These are phyloP conservation scores for Poecilus cupreus DNA, from an alignment of 2,888 invertebrate species.

Conservation along the genomic window DNA sequence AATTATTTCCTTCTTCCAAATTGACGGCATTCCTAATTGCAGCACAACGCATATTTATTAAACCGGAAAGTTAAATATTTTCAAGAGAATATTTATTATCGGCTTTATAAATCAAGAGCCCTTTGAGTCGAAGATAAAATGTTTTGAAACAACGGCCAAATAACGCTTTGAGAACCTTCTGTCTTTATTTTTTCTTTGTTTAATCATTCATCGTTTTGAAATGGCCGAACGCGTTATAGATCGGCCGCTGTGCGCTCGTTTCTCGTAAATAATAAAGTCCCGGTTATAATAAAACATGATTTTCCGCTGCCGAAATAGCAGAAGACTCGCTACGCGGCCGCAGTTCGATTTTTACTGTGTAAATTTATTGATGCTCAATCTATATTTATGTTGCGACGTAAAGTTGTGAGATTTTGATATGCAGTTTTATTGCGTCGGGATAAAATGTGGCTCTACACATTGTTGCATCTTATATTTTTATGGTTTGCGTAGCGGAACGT, in stretches of 20 bases:
- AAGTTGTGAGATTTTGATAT: conserved; percentile 57
- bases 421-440: conserved; percentile 50
- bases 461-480: conserved; percentile 53
- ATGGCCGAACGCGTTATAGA: conserved; percentile 47
- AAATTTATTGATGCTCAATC: conserved; percentile 58
- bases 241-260: conserved; percentile 1
- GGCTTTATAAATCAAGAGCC: conserved; percentile 27
- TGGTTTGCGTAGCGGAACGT: conserved; percentile 17
- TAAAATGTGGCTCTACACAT: conserved; percentile 55
- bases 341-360: conserved; percentile 54
- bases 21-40: conserved; percentile 23
- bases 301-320: conserved; percentile 38
- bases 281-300: conserved; percentile 52
- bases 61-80: conserved; percentile 36
- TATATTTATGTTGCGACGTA: conserved; percentile 55
- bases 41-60: conserved; percentile 2
- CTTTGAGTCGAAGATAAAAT: neutral
- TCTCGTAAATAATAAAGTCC: conserved; percentile 54
- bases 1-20: conserved; percentile 44
- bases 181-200: conserved; percentile 46
- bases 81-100: conserved; percentile 16
- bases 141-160: neutral
- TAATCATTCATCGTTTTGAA: conserved; percentile 44
- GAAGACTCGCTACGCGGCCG: conserved; percentile 5
- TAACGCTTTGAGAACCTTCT: conserved; percentile 19